phyloP scores from a whole-genome alignment of 2,113 vertebrate species.

The Ophthalmolycus amberensis region DNA sequence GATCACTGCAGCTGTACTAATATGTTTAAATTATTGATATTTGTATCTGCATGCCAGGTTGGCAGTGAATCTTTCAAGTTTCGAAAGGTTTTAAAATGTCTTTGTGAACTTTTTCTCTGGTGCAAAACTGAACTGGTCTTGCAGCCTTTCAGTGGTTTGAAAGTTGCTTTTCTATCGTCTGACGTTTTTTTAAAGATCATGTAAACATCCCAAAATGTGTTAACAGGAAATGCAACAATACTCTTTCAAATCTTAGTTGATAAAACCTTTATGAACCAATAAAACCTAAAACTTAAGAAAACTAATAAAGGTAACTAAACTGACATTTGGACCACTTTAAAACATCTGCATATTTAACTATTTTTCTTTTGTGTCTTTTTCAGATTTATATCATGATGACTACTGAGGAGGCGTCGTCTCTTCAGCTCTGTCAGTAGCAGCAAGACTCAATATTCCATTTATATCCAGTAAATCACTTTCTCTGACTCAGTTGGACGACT shows the following conservation, averaged over 20 bases:
- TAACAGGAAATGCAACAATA: not conserved
- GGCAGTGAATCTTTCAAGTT: not conserved
- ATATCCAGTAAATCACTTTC: slow-evolving; percentile 26
- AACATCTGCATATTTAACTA: slow-evolving; percentile 78
- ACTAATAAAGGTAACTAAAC: not conserved
- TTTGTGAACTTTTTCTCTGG: not conserved
- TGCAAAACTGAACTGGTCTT: not conserved
- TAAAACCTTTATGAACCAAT: not conserved
- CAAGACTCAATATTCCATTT: slow-evolving; percentile 25
- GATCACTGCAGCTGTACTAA: not conserved
- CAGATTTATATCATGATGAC: slow-evolving; percentile 60
- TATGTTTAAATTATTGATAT: not conserved
- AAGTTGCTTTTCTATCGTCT: not conserved
- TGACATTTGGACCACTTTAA: slow-evolving; percentile 26
- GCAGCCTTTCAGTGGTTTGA: not conserved
- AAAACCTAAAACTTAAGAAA: not conserved
- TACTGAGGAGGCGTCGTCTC: slow-evolving; percentile 40
- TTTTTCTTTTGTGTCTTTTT: slow-evolving; percentile 31
- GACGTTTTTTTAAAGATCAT: not conserved
- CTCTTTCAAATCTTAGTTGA: not conserved
- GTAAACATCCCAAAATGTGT: not conserved
- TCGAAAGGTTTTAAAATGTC: not conserved
- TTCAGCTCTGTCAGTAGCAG: slow-evolving; percentile 5
- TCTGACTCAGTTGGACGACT: not conserved
- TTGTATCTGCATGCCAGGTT: no score